Conservation (phyloP, 2,113 vertebrate genomes). For the Zosterops japonicus region DNA sequence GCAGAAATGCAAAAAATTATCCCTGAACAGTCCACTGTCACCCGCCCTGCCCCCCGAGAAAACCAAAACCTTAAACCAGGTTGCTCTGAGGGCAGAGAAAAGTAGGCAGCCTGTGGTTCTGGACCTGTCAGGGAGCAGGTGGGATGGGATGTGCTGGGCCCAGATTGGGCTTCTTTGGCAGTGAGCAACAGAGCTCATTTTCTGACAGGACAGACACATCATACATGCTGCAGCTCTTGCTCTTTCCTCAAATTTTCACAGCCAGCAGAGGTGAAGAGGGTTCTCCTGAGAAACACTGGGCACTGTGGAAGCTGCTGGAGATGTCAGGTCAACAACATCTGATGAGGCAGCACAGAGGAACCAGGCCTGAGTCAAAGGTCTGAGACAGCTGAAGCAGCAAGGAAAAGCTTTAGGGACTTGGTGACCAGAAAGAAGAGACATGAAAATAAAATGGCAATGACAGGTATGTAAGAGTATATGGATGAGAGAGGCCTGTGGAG, state of each 20-base stretch:
- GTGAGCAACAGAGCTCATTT: fast-evolving
- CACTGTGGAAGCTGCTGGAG: background rate
- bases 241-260: background rate
- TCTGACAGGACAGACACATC: fast-evolving
- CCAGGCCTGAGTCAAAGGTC: background rate
- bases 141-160: background rate
- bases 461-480: background rate
- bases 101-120: background rate
- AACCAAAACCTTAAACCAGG: background rate
- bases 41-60: background rate
- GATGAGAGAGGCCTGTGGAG: background rate
- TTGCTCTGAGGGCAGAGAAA: background rate
- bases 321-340: background rate
- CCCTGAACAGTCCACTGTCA: background rate
- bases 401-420: background rate
- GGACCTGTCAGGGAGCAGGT: background rate
- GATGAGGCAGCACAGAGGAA: background rate
- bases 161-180: background rate
- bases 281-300: background rate
- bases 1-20: background rate
- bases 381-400: background rate
- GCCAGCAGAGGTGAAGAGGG: background rate
- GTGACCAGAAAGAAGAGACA: background rate
- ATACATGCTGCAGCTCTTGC: background rate
- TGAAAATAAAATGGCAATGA: background rate